Percentiles rank a stretch among this genome's conserved stretches.
These are phyloP conservation scores for Sycophila texana DNA, from an alignment of 2,888 invertebrate genomes.

Conservation along the genomic window DNA sequence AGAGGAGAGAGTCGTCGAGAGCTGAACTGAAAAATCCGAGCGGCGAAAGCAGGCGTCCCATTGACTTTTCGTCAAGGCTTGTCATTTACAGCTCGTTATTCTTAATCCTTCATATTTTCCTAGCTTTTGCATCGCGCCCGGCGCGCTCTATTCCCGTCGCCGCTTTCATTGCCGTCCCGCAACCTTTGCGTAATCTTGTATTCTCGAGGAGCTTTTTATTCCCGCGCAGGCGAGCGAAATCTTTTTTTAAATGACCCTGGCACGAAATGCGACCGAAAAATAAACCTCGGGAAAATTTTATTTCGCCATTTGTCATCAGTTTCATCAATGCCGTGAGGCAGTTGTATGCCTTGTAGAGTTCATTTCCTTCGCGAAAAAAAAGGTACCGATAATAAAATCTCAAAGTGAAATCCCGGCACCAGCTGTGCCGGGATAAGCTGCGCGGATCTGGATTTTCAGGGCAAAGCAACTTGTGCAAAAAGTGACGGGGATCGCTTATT, in stretches of 20 bases:
- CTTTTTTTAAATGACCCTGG: no score
- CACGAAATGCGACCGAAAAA: no score
- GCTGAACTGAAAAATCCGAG: not conserved
- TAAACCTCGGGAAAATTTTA: no score
- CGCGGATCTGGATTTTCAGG: conserved; percentile 39
- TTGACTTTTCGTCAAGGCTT: conserved; percentile 48
- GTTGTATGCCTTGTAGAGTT: no score
- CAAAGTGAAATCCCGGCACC: not conserved
- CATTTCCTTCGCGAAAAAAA: no score
- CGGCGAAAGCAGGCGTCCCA: conserved; percentile 36
- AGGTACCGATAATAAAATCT: not conserved
- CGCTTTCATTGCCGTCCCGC: not conserved
- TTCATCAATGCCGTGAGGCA: no score
- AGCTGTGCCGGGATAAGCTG: conserved; percentile 16
- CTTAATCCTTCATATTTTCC: conserved; percentile 39
- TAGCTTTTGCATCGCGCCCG: no score
- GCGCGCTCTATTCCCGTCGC: not conserved
- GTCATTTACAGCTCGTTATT: conserved; percentile 50
- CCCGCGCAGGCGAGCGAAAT: no score
- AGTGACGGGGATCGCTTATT: conserved; percentile 37
- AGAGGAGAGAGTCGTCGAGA: not conserved
- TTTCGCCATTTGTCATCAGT: no score
- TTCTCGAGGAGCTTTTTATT: no score
- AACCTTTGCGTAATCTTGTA: no score
- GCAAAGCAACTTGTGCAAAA: conserved; percentile 26